Evolutionary conservation across 1,140 invertebrate genomes (phyloP), one percentile per base, ranked within the genome.

Genomic region (Pentalonia nigronervosa): DNA sequence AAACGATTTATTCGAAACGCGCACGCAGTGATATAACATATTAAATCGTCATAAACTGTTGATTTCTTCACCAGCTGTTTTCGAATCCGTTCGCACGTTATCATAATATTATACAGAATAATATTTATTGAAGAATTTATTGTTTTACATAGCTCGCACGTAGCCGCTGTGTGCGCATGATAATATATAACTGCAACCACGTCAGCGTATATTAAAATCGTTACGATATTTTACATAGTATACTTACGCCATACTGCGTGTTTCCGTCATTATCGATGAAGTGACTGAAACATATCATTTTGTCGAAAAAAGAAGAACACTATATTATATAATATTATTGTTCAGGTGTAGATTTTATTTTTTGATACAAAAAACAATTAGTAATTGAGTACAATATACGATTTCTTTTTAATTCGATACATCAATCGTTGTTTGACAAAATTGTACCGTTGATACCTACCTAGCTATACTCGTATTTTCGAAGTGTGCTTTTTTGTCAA

Each of bases 81-180:
- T 76, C n/a, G 14, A 76, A 76, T 76, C 6, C 60, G 17, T 76
- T n/a, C 30, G 11, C 30, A 2, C 25, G 30, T 67, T 67, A 67
- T 67, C 30, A 41, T 41, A 41, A 41, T 9, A 0, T 47, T 50
- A n/a, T n/a, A 20, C 30, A 17, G 30, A 76, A 7, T 76, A 76
- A n/a, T 76, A n/a, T 76, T 76, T 76, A 76, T 76, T n/a, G n/a
- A 76, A 76, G 30, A 76, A 76, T 76, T 17, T 76, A 76, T 67
- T 76, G 1, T 20, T 76, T 76, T n/a, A 17, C n/a, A 76, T 76
- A n/a, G n/a, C 30, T 76, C 1, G 30, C 30, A n/a, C 60, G 30
- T 76, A 76, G 60, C 25, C 60, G 7, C 41, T 41, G 41, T 41
- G 41, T 41, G 41, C 14, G 60, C 4, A n/a, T 17, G n/a, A n/a